Conservation (phyloP, 2,797 vertebrate genomes). For the Microchirus variegatus region DNA sequence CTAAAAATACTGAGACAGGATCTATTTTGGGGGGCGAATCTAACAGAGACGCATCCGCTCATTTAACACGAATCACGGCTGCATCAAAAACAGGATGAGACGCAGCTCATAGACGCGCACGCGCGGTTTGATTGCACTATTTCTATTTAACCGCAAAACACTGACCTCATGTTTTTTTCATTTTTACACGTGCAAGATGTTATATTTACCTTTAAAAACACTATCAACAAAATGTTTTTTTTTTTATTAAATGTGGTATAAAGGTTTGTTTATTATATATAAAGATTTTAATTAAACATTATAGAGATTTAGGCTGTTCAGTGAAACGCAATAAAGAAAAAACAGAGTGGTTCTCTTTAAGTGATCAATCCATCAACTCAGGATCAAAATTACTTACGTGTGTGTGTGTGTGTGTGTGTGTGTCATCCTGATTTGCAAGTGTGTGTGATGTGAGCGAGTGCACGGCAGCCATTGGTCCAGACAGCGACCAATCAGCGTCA, state of each 20-base stretch:
- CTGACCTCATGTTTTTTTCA: too few relatives aligned
- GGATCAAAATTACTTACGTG: slow-evolving; percentile 60
- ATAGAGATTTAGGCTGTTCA: slow-evolving; percentile 6
- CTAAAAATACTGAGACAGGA: slow-evolving; percentile 93
- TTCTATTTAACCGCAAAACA: too few relatives aligned
- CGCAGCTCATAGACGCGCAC: slow-evolving; percentile 77
- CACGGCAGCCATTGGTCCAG: slow-evolving; percentile 71
- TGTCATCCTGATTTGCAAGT: slow-evolving; percentile 49
- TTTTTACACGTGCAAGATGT: too few relatives aligned
- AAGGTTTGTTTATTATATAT: too few relatives aligned
- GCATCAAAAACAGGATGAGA: slow-evolving; percentile 96
- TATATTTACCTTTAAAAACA: too few relatives aligned
- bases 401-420: slow-evolving; percentile 17
- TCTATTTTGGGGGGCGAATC: slow-evolving; percentile 95
- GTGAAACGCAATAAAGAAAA: not conserved
- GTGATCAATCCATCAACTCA: slow-evolving; percentile 72
- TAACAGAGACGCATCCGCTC: slow-evolving; percentile 97
- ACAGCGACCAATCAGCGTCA: slow-evolving; percentile 78
- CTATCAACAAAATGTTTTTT: too few relatives aligned
- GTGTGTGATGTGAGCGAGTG: slow-evolving; percentile 65
- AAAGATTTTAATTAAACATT: not conserved
- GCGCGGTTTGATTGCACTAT: not conserved
- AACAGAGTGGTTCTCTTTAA: slow-evolving; percentile 40
- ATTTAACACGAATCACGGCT: slow-evolving; percentile 90
- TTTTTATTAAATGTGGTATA: too few relatives aligned